Evolutionary conservation across 2,113 vertebrate genomes (phyloP), one percentile per base, ranked within the genome.

Genomic region (Polyodon spathula): DNA sequence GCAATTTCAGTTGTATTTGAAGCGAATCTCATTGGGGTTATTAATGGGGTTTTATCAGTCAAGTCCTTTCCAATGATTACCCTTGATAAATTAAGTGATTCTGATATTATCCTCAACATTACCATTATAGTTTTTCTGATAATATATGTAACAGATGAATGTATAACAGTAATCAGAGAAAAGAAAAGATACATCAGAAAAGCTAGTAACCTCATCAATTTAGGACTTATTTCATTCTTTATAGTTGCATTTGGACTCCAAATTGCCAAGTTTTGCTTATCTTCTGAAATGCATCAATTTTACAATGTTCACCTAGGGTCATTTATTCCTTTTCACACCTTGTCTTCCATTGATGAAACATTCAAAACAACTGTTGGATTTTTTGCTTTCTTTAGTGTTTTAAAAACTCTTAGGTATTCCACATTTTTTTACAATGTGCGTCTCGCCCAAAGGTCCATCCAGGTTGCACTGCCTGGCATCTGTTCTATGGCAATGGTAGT

Each of bases 381-480:
- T 63, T 57, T 86, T 54, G 11, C 68, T 2, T 81, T 87, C 44
- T 40, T 82, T 39, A 69, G 46, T 0, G 40, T 75, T 41, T 37
- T 87, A 68, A 87, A 81, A 75, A 81, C 71, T 0, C 77, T 84
- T 3, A 38, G 68, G 37, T 85, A 77, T 38, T 59, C 67, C 40
- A 56, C 66, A 0, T 58, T 77, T 42, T 62, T 83, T 37, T 84
- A 80, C 0, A 8, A 68, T 0, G 70, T 84, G 27, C 77, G 71
- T 6, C 48, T 83, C 54, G 78, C 77, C 39, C 76, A 82, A 58
- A 63, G 68, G 54, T 71, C 69, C 0, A 66, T 82, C 43, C 61
- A 64, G 53, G 53, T 38, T 0, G 77, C 76, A 15, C 65, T 81
- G 48, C 76, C 78, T 0, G 60, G 61, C 37, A 72, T 84, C 60